These are phyloP conservation scores for Decapterus maruadsi DNA, from an alignment of 2,797 vertebrate species.

Conservation along the genomic window DNA sequence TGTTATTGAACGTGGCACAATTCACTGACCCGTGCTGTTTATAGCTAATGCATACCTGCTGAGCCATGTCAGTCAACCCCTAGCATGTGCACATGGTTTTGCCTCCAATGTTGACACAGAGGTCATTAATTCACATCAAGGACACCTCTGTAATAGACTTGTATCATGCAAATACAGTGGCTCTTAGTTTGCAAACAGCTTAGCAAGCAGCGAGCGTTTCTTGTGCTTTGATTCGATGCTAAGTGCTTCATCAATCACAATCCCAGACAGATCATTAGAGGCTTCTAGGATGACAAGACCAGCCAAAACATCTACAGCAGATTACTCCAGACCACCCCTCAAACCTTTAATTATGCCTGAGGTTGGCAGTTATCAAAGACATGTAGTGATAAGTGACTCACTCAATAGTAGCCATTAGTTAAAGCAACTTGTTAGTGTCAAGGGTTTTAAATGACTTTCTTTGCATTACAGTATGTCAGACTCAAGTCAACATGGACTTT, in stretches of 20 bases:
- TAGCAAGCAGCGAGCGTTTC: conserved; percentile 70
- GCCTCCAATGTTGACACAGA: conserved; percentile 61
- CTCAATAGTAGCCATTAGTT: conserved; percentile 69
- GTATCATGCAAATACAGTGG: conserved; percentile 63
- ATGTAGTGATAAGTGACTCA: conserved; percentile 73
- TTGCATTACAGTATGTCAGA: conserved; percentile 13
- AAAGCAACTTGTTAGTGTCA: conserved; percentile 71
- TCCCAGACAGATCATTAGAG: conserved; percentile 80
- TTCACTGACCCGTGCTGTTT: conserved; percentile 43
- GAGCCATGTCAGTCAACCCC: conserved; percentile 55
- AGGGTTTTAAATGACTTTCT: conserved; percentile 55
- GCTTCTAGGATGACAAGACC: conserved; percentile 79
- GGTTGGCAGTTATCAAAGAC: conserved; percentile 76
- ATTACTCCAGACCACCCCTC: conserved; percentile 73
- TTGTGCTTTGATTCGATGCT: conserved; percentile 74
- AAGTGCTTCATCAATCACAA: conserved; percentile 85
- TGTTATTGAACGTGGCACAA: conserved; percentile 7
- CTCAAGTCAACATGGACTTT: conserved; percentile 5
- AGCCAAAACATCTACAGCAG: conserved; percentile 75
- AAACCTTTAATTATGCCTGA: conserved; percentile 77
- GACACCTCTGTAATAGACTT: conserved; percentile 75
- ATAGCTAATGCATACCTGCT: conserved; percentile 30
- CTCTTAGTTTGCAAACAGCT: conserved; percentile 77
- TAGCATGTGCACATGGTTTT: conserved; percentile 42
- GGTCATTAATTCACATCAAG: conserved; percentile 78